Evolutionary conservation across 2,113 vertebrate genomes (phyloP), one percentile per base, ranked within the genome.

Genomic region (Salminus brasiliensis): DNA sequence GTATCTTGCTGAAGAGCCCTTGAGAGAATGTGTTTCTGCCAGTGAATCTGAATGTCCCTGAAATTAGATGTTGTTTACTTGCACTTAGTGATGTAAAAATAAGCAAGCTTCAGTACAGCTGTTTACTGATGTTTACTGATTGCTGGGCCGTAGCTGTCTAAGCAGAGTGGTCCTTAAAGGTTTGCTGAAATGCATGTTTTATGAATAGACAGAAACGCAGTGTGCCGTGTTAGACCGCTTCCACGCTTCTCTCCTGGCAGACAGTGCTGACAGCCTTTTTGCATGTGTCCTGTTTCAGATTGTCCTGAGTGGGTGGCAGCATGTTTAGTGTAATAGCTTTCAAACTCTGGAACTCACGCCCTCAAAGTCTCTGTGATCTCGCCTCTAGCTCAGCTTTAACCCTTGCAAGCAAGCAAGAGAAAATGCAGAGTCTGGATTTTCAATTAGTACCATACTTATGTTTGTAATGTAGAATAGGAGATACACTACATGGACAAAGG

Each of bases 51-150:
- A 43, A 47, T n/a, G 36, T 78, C 53, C 57, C 76, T 78, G 55
- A 62, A 60, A 78, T 71, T 78, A 62, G 39, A 62, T 62, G 53
- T 49, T 78, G 55, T 68, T 71, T 71, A 78, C 41, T 71, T 36
- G 55, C 23, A 23, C 41, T 49, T 62, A 36, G 41, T 10, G n/a
- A 60, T 49, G 34, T 4, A 41, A 41, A 71, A 71, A 63, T 72
- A 71, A 71, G 29, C 66, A 78, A 70, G 39, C 12, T 30, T 71
- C 60, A 43, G 55, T 72, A n/a, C 55, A 79, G 68, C 68, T 72
- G 76, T 79, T 72, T 79, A 62, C 52, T 55, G 52, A 25, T 55
- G 52, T 57, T 72, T 11, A 49, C 41, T 39, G 66, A 60, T 47
- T 59, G 75, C 52, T 47, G 74, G 74, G 34, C 23, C 43, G 25